Evolutionary conservation across 2,113 vertebrate genomes (phyloP), one percentile per base, ranked within the genome.

Genomic region (Vidua macroura): DNA sequence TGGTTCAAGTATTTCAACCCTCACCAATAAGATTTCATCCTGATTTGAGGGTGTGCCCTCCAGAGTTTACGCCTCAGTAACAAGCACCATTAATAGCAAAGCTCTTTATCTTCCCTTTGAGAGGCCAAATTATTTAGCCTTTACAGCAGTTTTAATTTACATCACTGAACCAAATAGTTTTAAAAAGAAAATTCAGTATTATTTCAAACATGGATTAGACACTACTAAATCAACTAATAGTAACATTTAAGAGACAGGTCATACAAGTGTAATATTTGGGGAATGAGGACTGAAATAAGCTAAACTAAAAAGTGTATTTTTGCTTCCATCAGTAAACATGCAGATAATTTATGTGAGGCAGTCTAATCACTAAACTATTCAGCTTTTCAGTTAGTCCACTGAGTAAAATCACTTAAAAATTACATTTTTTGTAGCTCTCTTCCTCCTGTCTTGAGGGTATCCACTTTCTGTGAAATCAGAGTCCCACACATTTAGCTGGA

Each of bases 401-500:
- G 20, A 77, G 23, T 31, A 84, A 94, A 84, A 80, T 2, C 9
- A 62, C 5, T 37, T 62, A 11, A 83, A 85, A 85, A 33, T 96
- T 95, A 96, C 95, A 41, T 95, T 91, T 88, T 64, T 98, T 91
- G 95, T 7, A 86, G 97, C 44, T 93, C 95, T 93, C 79, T 95
- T 96, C 58, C 98, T 98, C 80, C 93, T 97, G 7, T 97, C 97
- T 58, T 97, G 96, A n/a, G 97, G 97, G 75, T 97, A 97, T 85
- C 94, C 97, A 3, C 98, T 97, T 70, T 98, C 98, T 93, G 98
- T 98, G 95, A 98, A 98, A 9, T 97, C 56, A 18, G 97, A 97
- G 59, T 98, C 97, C 58, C 95, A 96, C 58, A 69, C 83, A 43
- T 88, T 95, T 84, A 96, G 92, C 98, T 98, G 83, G 63, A 88